Conservation (phyloP, 2,113 vertebrate genomes). For the Ceyx melanurus region DNA sequence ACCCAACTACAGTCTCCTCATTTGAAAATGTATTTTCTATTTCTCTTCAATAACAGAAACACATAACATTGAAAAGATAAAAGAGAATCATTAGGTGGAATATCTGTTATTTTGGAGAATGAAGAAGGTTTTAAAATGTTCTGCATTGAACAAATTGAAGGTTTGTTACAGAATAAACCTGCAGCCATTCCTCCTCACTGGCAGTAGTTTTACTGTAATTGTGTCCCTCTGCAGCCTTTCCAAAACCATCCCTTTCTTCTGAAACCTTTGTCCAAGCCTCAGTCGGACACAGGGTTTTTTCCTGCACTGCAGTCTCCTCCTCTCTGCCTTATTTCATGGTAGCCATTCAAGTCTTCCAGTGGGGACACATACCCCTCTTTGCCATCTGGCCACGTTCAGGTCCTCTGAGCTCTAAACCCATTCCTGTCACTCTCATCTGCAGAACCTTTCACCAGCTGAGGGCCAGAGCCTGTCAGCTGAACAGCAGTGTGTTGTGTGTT, state of each 20-base stretch:
- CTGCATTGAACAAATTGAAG: not conserved
- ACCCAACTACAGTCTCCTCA: not conserved
- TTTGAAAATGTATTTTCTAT: not conserved
- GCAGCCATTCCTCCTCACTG: not conserved
- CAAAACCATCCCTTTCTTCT: not conserved
- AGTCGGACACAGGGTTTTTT: not conserved
- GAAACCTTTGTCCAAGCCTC: not conserved
- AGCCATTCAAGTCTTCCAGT: not conserved
- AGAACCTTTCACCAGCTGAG: constrained; percentile 19
- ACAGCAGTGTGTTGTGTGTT: not conserved
- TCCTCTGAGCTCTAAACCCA: not conserved
- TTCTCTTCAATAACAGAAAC: not conserved
- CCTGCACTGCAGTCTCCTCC: not conserved
- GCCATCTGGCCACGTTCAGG: not conserved
- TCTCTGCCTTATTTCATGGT: not conserved
- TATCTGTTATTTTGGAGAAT: not conserved
- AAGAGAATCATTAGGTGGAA: not conserved
- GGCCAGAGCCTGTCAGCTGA: not conserved
- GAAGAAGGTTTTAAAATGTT: not conserved
- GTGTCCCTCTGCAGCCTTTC: not conserved
- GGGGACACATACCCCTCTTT: not conserved
- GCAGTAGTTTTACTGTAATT: not conserved
- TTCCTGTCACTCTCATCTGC: not conserved
- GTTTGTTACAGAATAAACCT: not conserved
- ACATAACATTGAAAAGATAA: not conserved